phyloP scores from a whole-genome alignment of 2,797 vertebrate species.

The Naso thynnoides region DNA sequence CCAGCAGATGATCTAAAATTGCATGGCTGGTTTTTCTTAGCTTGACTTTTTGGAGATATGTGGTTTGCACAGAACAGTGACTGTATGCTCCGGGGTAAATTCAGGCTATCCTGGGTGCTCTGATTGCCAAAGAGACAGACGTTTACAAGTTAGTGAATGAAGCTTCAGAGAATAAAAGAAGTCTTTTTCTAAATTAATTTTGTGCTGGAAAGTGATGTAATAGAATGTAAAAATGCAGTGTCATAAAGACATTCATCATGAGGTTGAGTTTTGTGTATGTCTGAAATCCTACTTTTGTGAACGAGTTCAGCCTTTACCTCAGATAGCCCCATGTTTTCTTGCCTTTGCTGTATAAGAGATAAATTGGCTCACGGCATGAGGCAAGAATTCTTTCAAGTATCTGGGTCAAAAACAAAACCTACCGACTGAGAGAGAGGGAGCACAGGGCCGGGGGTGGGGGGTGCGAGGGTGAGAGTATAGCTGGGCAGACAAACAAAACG shows the following conservation, averaged over 20 bases:
- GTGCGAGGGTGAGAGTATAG: conserved; percentile 62
- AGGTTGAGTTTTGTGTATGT: background rate
- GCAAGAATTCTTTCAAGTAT: conserved; percentile 73
- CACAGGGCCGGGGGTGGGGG: conserved; percentile 34
- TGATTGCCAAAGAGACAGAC: conserved; percentile 20
- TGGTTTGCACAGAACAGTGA: background rate
- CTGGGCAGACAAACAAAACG: conserved; percentile 81
- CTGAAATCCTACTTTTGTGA: background rate
- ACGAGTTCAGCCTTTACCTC: conserved; percentile 32
- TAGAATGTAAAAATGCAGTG: background rate
- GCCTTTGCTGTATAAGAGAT: conserved; percentile 42
- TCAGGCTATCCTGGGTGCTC: conserved; percentile 11
- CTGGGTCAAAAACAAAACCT: conserved; percentile 84
- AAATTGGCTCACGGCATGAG: conserved; percentile 55
- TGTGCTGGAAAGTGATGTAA: background rate
- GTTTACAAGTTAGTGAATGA: conserved; percentile 19
- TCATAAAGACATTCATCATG: conserved; percentile 3
- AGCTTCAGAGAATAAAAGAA: conserved; percentile 1
- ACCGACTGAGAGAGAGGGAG: conserved; percentile 49
- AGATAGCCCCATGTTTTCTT: conserved; percentile 17
- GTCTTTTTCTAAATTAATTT: conserved; percentile 2
- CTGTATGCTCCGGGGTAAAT: background rate
- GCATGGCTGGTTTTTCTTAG: background rate
- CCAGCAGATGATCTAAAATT: no score
- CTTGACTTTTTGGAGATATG: background rate